Percentiles rank a stretch among this genome's conserved stretches.
These are phyloP conservation scores for Anoplophora glabripennis DNA, from an alignment of 1,140 invertebrate species.

Conservation along the genomic window DNA sequence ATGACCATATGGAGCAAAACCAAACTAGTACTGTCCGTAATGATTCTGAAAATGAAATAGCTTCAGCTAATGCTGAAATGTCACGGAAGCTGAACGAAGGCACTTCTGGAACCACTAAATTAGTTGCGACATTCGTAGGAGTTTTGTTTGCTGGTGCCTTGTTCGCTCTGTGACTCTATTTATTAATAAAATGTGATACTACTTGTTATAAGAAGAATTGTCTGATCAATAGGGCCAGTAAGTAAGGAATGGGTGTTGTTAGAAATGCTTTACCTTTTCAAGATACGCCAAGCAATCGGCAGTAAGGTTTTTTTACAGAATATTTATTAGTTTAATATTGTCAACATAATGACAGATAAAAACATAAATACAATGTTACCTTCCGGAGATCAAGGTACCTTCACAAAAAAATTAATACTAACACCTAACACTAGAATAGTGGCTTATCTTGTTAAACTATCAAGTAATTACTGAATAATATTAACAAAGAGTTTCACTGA, in stretches of 20 bases:
- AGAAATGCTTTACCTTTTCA: background rate
- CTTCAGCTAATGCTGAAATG: background rate
- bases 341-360: background rate
- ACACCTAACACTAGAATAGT: background rate
- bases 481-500: too few relatives aligned
- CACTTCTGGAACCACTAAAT: constrained; percentile 46
- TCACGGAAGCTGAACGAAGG: background rate
- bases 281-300: background rate
- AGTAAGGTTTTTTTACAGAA: background rate
- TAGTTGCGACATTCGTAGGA: background rate
- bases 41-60: background rate
- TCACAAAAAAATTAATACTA: background rate
- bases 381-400: background rate
- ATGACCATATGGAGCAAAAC: constrained; percentile 35
- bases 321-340: too few relatives aligned
- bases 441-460: too few relatives aligned
- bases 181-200: constrained; percentile 21
- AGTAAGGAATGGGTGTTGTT: background rate
- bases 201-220: constrained; percentile 12
- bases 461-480: too few relatives aligned
- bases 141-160: constrained; percentile 9
- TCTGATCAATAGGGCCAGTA: background rate
- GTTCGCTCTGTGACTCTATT: constrained; percentile 16
- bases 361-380: background rate
- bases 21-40: constrained; percentile 23